Evolutionary conservation across 2,888 invertebrate species (phyloP).

Genomic region (Eugnorisma glareosa): DNA sequence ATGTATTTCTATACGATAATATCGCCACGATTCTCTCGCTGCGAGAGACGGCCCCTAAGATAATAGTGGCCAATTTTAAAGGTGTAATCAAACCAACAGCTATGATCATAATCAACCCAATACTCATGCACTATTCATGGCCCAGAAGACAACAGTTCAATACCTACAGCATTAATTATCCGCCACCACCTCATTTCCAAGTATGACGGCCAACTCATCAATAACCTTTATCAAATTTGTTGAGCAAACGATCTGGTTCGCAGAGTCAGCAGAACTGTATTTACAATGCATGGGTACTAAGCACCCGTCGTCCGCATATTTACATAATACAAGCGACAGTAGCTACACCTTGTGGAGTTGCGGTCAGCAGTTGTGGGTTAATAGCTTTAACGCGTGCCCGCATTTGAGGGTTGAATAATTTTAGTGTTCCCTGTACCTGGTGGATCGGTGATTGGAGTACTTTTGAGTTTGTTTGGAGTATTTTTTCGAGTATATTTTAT

Average conservation of each 20-base stretch:
- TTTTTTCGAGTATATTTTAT: too few species aligned
- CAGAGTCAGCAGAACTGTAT: conserved; percentile 63
- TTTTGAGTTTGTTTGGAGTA: background rate
- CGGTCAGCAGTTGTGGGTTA: conserved; percentile 63
- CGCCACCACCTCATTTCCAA: conserved; percentile 63
- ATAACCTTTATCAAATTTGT: conserved; percentile 75
- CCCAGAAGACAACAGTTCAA: conserved; percentile 49
- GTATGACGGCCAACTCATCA: conserved; percentile 73
- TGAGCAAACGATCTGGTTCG: conserved; percentile 68
- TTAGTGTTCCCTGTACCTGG: background rate
- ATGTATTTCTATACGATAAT: too few species aligned
- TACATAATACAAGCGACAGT: conserved; percentile 64
- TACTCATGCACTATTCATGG: conserved; percentile 57
- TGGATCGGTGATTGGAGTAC: background rate
- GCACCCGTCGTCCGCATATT: conserved; percentile 59
- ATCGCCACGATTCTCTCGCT: too few species aligned
- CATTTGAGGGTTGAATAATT: conserved; percentile 41
- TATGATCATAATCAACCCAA: conserved; percentile 1
- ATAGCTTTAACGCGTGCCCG: conserved; percentile 49
- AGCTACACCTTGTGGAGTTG: conserved; percentile 38
- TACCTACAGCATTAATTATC: conserved; percentile 60
- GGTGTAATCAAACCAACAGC: conserved; percentile 6
- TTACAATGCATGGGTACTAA: conserved; percentile 65
- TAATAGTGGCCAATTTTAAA: background rate
- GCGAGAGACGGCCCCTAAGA: too few species aligned